Evolutionary conservation across 2,797 vertebrate species (phyloP).

Genomic region (Pipistrellus pygmaeus): DNA sequence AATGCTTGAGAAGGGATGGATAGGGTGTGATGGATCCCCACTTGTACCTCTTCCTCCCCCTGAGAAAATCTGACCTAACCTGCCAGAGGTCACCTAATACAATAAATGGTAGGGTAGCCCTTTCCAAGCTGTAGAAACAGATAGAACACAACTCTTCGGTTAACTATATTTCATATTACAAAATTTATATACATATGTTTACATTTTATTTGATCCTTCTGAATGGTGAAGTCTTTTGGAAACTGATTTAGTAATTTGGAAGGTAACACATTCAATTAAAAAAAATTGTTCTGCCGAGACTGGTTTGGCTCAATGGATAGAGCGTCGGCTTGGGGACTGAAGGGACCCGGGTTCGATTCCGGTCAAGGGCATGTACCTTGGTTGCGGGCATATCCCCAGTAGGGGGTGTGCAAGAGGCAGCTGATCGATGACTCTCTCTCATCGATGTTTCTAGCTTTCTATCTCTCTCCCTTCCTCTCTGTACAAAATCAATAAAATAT

Average conservation of each 20-base stretch:
- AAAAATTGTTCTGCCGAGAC: not conserved
- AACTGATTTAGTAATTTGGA: conserved; percentile 5
- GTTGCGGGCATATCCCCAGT: too few species aligned
- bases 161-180: conserved; percentile 26
- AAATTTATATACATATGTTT: not conserved
- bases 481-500: too few species aligned
- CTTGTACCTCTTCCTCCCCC: not conserved
- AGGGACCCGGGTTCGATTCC: too few species aligned
- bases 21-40: not conserved
- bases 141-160: not conserved
- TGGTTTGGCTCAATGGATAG: too few species aligned
- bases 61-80: not conserved
- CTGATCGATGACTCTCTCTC: too few species aligned
- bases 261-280: conserved; percentile 1
- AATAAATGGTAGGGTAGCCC: not conserved
- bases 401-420: too few species aligned
- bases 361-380: too few species aligned
- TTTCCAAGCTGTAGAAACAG: not conserved
- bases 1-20: not conserved
- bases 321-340: too few species aligned
- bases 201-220: not conserved
- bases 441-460: too few species aligned
- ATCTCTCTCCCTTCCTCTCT: too few species aligned
- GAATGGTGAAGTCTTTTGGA: conserved; percentile 15
- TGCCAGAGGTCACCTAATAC: not conserved